Evolutionary conservation across 2,113 vertebrate genomes (phyloP).

Genomic region (Heterocephalus glaber): DNA sequence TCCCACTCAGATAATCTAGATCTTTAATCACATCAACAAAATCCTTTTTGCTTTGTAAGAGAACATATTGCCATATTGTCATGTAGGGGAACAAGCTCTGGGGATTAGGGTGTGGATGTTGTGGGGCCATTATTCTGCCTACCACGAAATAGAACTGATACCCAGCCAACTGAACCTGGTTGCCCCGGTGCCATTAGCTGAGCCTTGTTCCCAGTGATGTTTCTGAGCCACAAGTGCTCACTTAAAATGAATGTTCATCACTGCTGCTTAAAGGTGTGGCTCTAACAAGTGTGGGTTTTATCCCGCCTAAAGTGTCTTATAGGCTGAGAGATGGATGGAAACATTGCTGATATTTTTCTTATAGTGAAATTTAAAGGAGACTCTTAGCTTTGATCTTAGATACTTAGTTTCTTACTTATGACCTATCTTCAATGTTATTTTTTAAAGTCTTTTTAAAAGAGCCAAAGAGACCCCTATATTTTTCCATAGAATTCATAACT

Average conservation of each 20-base stretch:
- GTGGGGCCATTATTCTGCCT: background rate
- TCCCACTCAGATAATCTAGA: background rate
- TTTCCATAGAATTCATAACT: background rate
- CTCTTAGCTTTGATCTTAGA: background rate
- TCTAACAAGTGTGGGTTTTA: background rate
- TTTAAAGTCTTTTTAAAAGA: background rate
- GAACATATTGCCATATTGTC: background rate
- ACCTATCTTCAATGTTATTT: background rate
- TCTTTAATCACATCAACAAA: background rate
- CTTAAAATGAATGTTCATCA: background rate
- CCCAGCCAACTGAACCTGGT: no score
- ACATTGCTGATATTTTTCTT: background rate
- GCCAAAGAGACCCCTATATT: background rate
- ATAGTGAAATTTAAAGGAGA: background rate
- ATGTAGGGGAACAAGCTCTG: background rate
- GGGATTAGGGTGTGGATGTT: background rate
- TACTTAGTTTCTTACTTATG: background rate
- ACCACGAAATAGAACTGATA: background rate
- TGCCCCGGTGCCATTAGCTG: background rate
- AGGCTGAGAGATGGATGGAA: background rate
- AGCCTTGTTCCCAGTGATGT: background rate
- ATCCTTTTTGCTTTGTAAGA: no score
- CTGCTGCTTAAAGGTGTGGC: background rate
- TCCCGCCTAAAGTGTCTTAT: background rate
- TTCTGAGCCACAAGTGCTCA: background rate